Conservation (phyloP, 2,113 vertebrate species). For the Mobula birostris region DNA sequence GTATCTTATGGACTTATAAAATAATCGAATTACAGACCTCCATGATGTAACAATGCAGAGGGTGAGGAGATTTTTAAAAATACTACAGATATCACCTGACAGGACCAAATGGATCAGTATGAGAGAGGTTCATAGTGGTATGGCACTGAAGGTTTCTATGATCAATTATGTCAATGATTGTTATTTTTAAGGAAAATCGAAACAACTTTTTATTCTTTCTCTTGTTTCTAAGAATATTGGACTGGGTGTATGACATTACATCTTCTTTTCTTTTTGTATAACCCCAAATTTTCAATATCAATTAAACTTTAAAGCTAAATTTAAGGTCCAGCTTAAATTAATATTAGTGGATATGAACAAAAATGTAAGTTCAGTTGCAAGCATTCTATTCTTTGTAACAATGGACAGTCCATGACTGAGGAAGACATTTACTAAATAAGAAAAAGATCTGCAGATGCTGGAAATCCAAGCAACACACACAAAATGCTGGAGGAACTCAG, state of each 20-base stretch:
- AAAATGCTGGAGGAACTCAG: too few species aligned
- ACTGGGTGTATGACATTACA: not conserved
- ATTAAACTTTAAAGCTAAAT: not conserved
- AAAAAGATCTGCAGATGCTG: too few species aligned
- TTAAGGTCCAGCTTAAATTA: not conserved
- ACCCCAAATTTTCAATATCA: not conserved
- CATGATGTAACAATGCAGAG: not conserved
- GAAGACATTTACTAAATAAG: not conserved
- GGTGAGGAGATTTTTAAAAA: not conserved
- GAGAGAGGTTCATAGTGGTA: not conserved
- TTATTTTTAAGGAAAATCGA: not conserved
- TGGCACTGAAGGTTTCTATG: not conserved
- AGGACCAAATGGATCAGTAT: not conserved
- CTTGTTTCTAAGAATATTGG: not conserved
- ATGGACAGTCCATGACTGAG: not conserved
- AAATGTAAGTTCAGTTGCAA: not conserved
- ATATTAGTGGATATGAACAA: not conserved
- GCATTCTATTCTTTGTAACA: not conserved
- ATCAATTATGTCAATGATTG: not conserved
- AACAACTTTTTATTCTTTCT: not conserved
- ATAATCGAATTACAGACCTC: not conserved
- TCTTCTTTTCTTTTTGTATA: not conserved
- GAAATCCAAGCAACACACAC: too few species aligned
- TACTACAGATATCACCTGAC: not conserved
- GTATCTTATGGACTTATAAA: not conserved